Conservation (phyloP, 2,888 invertebrate species). For the Hyposoter dolosus region DNA sequence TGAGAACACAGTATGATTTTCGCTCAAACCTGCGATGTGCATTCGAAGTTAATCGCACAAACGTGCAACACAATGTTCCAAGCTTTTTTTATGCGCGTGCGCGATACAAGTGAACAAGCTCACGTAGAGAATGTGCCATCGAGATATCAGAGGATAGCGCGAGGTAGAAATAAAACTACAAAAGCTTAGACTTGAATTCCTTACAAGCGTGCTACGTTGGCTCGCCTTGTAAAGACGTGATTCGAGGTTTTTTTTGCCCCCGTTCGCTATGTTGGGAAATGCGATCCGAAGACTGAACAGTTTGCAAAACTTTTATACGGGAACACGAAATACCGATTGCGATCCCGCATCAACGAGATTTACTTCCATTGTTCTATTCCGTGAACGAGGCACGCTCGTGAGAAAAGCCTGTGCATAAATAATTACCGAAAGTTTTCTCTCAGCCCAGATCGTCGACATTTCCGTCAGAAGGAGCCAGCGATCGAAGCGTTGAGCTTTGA, state of each 20-base stretch:
- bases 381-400: not conserved
- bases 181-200: not conserved
- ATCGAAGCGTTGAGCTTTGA: conserved; percentile 53
- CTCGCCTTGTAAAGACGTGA: conserved; percentile 12
- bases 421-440: conserved; percentile 58
- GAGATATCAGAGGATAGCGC: conserved; percentile 1
- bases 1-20: not conserved
- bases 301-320: conserved; percentile 48
- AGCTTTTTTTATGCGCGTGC: not conserved
- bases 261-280: conserved; percentile 8
- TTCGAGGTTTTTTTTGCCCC: not conserved
- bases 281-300: conserved; percentile 9
- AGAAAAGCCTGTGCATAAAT: conserved; percentile 56
- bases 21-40: not conserved
- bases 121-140: conserved; percentile 4
- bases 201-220: not conserved
- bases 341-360: conserved; percentile 57
- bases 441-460: not conserved
- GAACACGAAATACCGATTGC: conserved; percentile 51
- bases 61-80: not conserved
- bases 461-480: not conserved
- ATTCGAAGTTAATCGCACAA: not conserved
- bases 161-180: not conserved
- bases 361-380: conserved; percentile 36
- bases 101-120: not conserved